Evolutionary conservation across 2,113 vertebrate genomes (phyloP).

Genomic region (Pao palembangensis): DNA sequence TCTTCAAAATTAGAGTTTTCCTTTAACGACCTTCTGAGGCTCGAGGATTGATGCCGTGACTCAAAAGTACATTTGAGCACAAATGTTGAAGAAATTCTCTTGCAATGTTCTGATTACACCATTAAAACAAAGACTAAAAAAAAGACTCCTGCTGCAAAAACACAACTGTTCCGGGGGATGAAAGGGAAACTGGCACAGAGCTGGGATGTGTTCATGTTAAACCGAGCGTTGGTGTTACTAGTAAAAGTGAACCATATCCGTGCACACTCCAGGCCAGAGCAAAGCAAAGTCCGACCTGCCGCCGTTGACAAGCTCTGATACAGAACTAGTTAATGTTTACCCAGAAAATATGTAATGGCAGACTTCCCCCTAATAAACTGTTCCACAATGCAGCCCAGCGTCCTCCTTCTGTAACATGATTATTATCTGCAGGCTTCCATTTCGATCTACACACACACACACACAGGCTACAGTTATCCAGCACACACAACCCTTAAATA

Average conservation of each 20-base stretch:
- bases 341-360: slow-evolving; percentile 87
- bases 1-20: too few relatives aligned
- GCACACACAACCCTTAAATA: not conserved
- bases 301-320: slow-evolving; percentile 65
- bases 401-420: slow-evolving; percentile 61
- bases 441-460: slow-evolving; percentile 5
- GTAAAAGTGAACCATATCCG: slow-evolving; percentile 41
- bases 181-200: too few relatives aligned
- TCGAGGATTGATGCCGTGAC: too few relatives aligned
- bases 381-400: slow-evolving; percentile 79
- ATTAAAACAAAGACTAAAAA: too few relatives aligned
- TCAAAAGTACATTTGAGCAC: too few relatives aligned
- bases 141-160: too few relatives aligned
- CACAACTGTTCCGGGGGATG: too few relatives aligned
- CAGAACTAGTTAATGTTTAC: slow-evolving; percentile 87
- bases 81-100: too few relatives aligned
- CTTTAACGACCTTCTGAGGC: too few relatives aligned
- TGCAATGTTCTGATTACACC: too few relatives aligned
- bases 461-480: not conserved
- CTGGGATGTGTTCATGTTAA: too few relatives aligned
- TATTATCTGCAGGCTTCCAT: slow-evolving; percentile 55
- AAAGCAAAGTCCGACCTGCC: slow-evolving; percentile 22
- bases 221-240: not conserved
- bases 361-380: slow-evolving; percentile 87
- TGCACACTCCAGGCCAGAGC: slow-evolving; percentile 1